A percentile compares a stretch with the other conserved stretches of the same genome.
Conservation (phyloP, 2,113 vertebrate genomes). For the Eretmochelys imbricata region DNA sequence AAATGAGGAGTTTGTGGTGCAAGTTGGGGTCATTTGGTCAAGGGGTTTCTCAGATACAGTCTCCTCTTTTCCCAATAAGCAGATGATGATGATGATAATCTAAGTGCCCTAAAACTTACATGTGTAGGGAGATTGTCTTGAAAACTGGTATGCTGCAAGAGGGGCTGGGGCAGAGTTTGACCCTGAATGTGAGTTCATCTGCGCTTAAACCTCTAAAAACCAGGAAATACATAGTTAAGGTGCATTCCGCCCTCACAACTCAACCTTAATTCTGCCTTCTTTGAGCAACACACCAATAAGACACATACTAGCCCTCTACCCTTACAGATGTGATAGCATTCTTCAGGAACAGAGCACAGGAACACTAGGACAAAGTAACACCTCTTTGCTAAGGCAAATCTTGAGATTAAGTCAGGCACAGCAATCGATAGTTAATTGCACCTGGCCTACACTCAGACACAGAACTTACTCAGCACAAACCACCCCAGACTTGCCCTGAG, state of each 20-base stretch:
- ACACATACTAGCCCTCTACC: too few relatives aligned
- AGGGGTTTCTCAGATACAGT: not conserved
- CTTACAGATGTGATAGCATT: not conserved
- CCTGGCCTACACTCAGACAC: too few relatives aligned
- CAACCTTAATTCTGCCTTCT: not conserved
- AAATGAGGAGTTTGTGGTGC: not conserved
- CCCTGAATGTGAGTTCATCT: not conserved
- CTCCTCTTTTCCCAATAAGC: not conserved
- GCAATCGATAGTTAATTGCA: too few relatives aligned
- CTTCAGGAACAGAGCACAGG: too few relatives aligned
- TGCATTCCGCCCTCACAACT: too few relatives aligned
- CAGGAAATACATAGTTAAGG: not conserved
- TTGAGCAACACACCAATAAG: not conserved
- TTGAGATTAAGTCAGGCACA: too few relatives aligned
- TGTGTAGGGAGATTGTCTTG: too few relatives aligned
- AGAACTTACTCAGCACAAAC: too few relatives aligned
- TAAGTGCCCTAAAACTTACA: not conserved
- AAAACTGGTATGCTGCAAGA: too few relatives aligned
- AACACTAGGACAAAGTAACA: too few relatives aligned
- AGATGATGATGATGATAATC: not conserved
- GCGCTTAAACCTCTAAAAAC: not conserved
- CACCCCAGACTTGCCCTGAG: too few relatives aligned
- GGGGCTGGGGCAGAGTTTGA: not conserved
- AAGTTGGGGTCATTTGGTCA: not conserved
- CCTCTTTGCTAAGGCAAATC: too few relatives aligned